Conservation (phyloP, 2,113 vertebrate species). For the Ancistrus triradiatus region DNA sequence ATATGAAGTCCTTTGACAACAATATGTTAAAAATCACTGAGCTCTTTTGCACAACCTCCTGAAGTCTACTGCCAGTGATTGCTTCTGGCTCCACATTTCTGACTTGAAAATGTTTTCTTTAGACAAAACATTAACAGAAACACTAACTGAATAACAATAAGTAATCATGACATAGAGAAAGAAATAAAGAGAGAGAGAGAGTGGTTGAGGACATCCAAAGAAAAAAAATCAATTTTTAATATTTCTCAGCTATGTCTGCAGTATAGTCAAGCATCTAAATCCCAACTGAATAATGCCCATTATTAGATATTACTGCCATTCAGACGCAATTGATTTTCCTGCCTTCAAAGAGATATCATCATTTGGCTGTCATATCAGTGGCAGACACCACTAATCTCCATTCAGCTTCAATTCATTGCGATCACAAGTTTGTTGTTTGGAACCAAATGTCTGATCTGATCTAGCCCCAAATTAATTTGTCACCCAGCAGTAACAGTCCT, state of each 20-base stretch:
- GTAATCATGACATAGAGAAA: no score
- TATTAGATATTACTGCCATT: slow-evolving; percentile 45
- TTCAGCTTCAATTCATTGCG: slow-evolving; percentile 21
- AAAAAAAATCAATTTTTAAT: slow-evolving; percentile 61
- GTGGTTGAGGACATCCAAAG: not conserved
- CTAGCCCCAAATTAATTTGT: not conserved
- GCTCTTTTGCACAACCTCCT: no score
- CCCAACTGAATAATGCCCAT: slow-evolving; percentile 46
- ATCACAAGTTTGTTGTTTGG: not conserved
- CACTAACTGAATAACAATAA: no score
- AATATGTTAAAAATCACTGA: no score
- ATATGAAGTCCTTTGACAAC: no score
- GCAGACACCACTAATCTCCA: slow-evolving; percentile 25
- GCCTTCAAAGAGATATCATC: slow-evolving; percentile 40
- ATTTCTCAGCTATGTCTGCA: slow-evolving; percentile 42
- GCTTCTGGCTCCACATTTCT: no score
- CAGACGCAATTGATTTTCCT: slow-evolving; percentile 45
- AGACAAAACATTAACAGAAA: no score
- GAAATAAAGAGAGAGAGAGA: not conserved
- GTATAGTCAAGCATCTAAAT: slow-evolving; percentile 29
- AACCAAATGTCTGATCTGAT: not conserved
- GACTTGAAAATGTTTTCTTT: no score
- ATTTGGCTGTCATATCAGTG: slow-evolving; percentile 31
- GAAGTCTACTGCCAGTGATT: no score
- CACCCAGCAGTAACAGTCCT: no score